Base-by-base conservation (phyloP, 1,140 invertebrate species). In the Hycleus phaleratus region DNA sequence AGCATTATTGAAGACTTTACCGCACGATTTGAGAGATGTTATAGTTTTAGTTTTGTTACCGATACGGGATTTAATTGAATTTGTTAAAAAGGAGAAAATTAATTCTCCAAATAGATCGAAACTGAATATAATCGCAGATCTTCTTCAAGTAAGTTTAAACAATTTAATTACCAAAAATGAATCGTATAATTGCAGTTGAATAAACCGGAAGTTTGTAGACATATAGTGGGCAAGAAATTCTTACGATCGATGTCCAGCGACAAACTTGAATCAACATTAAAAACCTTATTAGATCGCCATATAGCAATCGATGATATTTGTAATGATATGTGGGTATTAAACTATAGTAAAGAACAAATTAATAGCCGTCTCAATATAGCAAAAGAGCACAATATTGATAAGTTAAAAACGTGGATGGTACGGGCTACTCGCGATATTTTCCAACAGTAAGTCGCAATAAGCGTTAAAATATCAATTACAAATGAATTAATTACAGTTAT, bases 321-420 rank as follows among this genome's bases (percentile, higher is more conserved):
- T 8, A 77, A 72, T 48, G 79, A 81, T 66, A 67, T 78, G 3
- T 80, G 78, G 77, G 72, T 76, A 5, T 77, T 81, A 50, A 71
- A 70, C 8, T 78, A 79, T 60, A 75, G 65, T 18, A 58, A 70
- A 3, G 59, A 71, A 11, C 64, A 65, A 0, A 73, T 79, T 11
- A 59, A 69, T 55, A 6, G 72, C 38, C 68, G 78, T 3, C 55
- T 80, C 25, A 64, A 73, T 47, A 62, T 67, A 3, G 74, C 73
- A 0, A 73, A 73, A 60, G 55, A 69, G 12, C 70, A 72, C 11
- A 73, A 77, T 11, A 69, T 80, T 18, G 68, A 69, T 38, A 73
- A 70, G 52, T 66, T 79, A 4, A 81, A 79, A 70, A 79, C 79
- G 0, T 81, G 79, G 79, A 79, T 81, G 77, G 68, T 81, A 7